phyloP scores from a whole-genome alignment of 2,888 invertebrate species.

The Sphaerophoria rueppellii region DNA sequence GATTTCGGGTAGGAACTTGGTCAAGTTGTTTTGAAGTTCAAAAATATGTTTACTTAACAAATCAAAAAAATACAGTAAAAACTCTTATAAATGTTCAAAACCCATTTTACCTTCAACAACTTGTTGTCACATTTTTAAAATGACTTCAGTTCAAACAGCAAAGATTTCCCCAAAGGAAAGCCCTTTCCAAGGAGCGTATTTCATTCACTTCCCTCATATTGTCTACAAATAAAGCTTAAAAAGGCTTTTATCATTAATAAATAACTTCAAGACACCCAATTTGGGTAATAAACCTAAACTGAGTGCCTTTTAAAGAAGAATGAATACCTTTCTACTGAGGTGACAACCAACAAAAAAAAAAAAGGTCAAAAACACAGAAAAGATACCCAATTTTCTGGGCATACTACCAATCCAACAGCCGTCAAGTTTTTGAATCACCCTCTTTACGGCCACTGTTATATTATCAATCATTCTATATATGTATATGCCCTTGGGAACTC shows the following conservation, averaged over 20 bases:
- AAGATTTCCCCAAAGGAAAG: constrained; percentile 20
- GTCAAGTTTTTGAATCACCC: constrained; percentile 22
- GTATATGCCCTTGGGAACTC: constrained; percentile 48
- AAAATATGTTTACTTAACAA: no score
- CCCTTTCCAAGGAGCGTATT: background rate
- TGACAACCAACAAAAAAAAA: background rate
- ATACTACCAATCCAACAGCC: constrained; percentile 49
- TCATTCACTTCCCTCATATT: background rate
- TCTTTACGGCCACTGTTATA: constrained; percentile 37
- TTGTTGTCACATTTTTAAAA: constrained; percentile 54
- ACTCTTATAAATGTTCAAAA: no score
- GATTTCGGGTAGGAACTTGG: no score
- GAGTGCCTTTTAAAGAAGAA: constrained; percentile 48
- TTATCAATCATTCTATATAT: constrained; percentile 59
- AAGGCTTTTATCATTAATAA: constrained; percentile 64
- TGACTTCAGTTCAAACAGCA: constrained; percentile 43
- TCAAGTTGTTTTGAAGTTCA: no score
- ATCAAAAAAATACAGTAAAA: no score
- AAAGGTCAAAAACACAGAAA: constrained; percentile 25
- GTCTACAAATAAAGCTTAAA: constrained; percentile 5
- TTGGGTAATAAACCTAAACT: constrained; percentile 55
- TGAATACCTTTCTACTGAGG: no score
- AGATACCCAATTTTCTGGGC: constrained; percentile 48
- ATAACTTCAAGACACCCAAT: constrained; percentile 62
- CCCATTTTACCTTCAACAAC: no score